A percentile compares a stretch with the other conserved stretches of the same genome.
These are phyloP conservation scores for Heterochromis multidens DNA, from an alignment of 2,113 vertebrate species.

Conservation along the genomic window DNA sequence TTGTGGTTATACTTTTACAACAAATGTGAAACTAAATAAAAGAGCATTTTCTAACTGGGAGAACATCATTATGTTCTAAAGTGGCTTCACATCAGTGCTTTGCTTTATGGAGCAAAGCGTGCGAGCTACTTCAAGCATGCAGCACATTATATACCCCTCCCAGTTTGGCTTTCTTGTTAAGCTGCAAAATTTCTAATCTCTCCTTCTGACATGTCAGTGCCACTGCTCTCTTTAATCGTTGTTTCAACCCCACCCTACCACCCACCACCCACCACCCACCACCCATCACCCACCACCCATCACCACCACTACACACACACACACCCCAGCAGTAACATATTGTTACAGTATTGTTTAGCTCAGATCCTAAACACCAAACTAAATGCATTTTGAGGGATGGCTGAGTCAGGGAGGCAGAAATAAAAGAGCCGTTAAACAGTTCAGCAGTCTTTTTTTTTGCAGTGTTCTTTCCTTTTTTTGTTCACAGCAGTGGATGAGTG, in stretches of 20 bases:
- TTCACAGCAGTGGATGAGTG: background rate
- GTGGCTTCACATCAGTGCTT: background rate
- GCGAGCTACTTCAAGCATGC: background rate
- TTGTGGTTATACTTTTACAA: background rate
- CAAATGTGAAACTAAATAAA: background rate
- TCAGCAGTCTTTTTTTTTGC: background rate
- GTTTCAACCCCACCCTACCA: background rate
- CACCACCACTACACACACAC: too few species aligned
- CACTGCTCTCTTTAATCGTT: background rate
- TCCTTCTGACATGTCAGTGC: background rate
- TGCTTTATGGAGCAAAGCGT: background rate
- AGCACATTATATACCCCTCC: background rate
- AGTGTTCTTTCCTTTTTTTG: background rate
- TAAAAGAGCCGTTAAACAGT: background rate
- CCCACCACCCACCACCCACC: background rate
- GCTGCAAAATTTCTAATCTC: too few species aligned
- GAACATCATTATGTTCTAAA: background rate
- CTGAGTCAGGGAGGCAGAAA: background rate
- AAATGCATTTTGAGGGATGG: background rate
- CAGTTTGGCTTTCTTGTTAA: background rate
- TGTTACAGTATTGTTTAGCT: background rate
- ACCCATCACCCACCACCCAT: too few species aligned
- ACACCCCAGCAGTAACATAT: too few species aligned
- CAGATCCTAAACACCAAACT: background rate
- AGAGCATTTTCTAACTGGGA: background rate